phyloP scores from a whole-genome alignment of 2,888 invertebrate genomes.

The Thecocarcelia acutangulata region DNA sequence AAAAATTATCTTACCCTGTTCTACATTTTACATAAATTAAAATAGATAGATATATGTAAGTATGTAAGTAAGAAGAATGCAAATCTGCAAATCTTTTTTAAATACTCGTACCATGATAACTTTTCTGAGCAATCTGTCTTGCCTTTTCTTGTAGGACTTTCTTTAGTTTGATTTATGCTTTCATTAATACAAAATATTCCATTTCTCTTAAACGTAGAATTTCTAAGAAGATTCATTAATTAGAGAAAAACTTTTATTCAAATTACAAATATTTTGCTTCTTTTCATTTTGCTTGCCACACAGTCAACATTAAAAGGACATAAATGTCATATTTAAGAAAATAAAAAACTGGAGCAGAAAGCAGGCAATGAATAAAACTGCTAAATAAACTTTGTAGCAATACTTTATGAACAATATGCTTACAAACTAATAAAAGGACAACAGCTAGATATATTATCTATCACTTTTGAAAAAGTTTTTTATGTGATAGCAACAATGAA shows the following conservation, averaged over 20 bases:
- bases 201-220: conserved; percentile 7
- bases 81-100: not conserved
- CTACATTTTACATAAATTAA: conserved; percentile 41
- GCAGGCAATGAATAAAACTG: not conserved
- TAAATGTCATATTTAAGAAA: conserved; percentile 32
- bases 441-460: conserved; percentile 17
- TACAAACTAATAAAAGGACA: conserved; percentile 30
- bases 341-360: not conserved
- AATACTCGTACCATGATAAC: not conserved
- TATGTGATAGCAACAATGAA: conserved; percentile 9
- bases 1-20: not conserved
- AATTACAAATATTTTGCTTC: conserved; percentile 22
- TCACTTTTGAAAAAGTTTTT: conserved; percentile 3
- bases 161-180: conserved; percentile 35
- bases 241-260: conserved; percentile 38
- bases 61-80: not conserved
- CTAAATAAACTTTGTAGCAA: conserved; percentile 25
- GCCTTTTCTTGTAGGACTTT: not conserved
- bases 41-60: too few species aligned
- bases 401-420: conserved; percentile 35
- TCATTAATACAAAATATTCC: conserved; percentile 13
- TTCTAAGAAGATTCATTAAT: conserved; percentile 40
- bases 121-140: conserved; percentile 15
- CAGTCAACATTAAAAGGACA: conserved; percentile 14
- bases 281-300: not conserved